These are phyloP conservation scores for Drosophila subsilvestris DNA, from an alignment of 2,888 invertebrate species.

Conservation along the genomic window DNA sequence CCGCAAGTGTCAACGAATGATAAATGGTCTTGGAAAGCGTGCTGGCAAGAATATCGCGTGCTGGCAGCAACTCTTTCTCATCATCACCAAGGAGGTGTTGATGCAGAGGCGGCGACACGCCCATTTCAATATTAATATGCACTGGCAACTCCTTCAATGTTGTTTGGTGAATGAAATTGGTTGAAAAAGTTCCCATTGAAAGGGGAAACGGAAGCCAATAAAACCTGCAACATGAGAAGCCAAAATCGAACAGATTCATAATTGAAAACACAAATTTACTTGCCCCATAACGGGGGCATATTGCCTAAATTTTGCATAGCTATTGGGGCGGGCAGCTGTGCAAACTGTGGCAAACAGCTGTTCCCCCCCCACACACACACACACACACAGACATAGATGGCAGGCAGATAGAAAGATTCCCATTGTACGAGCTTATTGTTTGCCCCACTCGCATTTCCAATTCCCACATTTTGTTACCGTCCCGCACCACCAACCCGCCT, in stretches of 20 bases:
- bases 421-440: constrained; percentile 67
- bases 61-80: constrained; percentile 16
- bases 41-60: constrained; percentile 51
- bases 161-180: not conserved
- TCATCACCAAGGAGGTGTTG: constrained; percentile 29
- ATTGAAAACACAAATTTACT: constrained; percentile 23
- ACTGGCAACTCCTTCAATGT: constrained; percentile 18
- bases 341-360: constrained; percentile 58
- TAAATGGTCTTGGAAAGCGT: constrained; percentile 42
- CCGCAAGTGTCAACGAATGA: constrained; percentile 40
- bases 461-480: constrained; percentile 56
- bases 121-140: constrained; percentile 34
- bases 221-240: not conserved
- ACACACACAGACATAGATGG: too few relatives aligned
- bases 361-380: too few relatives aligned
- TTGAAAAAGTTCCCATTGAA: not conserved
- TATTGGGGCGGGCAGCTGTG: constrained; percentile 54
- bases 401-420: constrained; percentile 29
- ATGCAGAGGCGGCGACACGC: constrained; percentile 24
- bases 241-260: constrained; percentile 12
- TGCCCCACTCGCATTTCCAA: constrained; percentile 67
- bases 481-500: not conserved
- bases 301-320: constrained; percentile 65
- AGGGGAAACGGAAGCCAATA: too few relatives aligned
- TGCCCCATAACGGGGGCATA: constrained; percentile 40